Conservation (phyloP, 2,113 vertebrate species). For the Ailurus styani region DNA sequence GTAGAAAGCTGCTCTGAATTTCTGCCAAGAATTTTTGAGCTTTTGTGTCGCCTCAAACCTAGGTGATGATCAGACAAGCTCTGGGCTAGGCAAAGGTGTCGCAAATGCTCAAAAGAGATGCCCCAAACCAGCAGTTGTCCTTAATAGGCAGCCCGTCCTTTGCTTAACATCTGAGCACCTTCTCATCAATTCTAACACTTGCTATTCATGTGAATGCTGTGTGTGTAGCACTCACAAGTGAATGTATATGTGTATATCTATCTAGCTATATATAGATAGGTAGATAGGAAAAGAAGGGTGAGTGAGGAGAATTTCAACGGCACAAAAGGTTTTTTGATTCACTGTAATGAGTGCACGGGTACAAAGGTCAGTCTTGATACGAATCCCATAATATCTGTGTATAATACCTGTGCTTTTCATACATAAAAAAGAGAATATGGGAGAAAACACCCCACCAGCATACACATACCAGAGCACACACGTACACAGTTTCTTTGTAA, state of each 20-base stretch:
- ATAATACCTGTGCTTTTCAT: constrained; percentile 35
- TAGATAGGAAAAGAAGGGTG: not conserved
- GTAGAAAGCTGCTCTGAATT: constrained; percentile 41
- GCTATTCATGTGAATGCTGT: not conserved
- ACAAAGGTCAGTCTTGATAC: not conserved
- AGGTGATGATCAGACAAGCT: constrained; percentile 25
- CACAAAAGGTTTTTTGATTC: not conserved
- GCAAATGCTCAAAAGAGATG: not conserved
- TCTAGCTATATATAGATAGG: not conserved
- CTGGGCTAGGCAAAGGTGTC: not conserved
- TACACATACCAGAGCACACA: not conserved
- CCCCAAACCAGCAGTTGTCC: not conserved
- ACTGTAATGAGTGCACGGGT: not conserved
- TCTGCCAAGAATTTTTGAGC: constrained; percentile 17
- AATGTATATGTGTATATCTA: not conserved
- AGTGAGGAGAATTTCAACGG: not conserved
- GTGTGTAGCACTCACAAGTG: not conserved
- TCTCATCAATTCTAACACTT: constrained; percentile 2
- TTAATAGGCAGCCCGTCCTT: not conserved
- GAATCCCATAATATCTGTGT: not conserved
- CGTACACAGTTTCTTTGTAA: not conserved
- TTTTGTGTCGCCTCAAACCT: constrained; percentile 23
- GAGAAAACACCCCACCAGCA: not conserved
- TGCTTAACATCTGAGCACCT: not conserved
- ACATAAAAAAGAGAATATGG: not conserved